Percentiles rank a stretch among this genome's conserved stretches.
Evolutionary conservation across 2,888 invertebrate species (phyloP).

Genomic region (Dione vanillae): DNA sequence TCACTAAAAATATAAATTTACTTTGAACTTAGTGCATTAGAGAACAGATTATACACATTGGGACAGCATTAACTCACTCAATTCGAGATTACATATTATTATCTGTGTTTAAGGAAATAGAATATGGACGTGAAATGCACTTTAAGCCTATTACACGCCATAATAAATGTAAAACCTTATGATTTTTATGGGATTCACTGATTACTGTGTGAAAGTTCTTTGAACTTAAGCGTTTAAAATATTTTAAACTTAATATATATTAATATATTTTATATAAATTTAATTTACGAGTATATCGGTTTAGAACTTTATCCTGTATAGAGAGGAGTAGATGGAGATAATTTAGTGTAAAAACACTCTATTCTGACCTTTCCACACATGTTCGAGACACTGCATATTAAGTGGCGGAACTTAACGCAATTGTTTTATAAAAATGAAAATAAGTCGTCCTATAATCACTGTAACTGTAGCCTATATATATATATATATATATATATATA

Average conservation of each 20-base stretch:
- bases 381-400: background rate
- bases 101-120: constrained; percentile 29
- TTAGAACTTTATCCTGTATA: no score
- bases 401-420: no score
- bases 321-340: no score
- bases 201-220: constrained; percentile 20
- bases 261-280: no score
- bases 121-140: constrained; percentile 22
- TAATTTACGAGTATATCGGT: no score
- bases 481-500: no score
- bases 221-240: background rate
- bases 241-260: no score
- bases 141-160: constrained; percentile 37
- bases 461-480: no score
- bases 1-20: constrained; percentile 17
- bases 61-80: constrained; percentile 18
- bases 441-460: no score
- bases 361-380: background rate
- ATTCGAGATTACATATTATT: constrained; percentile 32
- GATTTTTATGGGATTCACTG: constrained; percentile 28
- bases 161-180: constrained; percentile 28
- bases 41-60: constrained; percentile 30
- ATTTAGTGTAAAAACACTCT: no score
- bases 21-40: constrained; percentile 11
- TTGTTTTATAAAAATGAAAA: no score